Percentiles rank a stretch among this genome's conserved stretches.
These are phyloP conservation scores for Leptosomus discolor DNA, from an alignment of 2,113 vertebrate species.

Conservation along the genomic window DNA sequence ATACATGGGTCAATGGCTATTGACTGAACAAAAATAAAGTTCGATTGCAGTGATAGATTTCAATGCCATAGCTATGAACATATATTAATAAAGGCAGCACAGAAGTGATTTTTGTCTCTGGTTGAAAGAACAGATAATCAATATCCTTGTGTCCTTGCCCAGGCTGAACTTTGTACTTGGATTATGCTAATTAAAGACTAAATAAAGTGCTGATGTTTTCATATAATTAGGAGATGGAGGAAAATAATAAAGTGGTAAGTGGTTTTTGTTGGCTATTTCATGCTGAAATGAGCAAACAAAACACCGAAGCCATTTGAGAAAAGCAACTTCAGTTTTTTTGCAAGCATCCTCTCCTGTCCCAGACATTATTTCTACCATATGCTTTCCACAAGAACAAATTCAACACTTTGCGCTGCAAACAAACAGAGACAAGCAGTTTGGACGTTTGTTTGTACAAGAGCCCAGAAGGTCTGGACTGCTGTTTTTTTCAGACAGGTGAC, in stretches of 20 bases:
- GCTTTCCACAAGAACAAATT: neutral
- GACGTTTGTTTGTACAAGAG: neutral
- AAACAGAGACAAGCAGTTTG: neutral
- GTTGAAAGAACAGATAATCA: slow-evolving; percentile 62
- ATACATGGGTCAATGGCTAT: slow-evolving; percentile 62
- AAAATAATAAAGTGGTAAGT: neutral
- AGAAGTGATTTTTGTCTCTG: slow-evolving; percentile 59
- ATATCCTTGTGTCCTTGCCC: slow-evolving; percentile 51
- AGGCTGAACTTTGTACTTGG: slow-evolving; percentile 56
- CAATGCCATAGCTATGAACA: slow-evolving; percentile 44
- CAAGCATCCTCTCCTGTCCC: neutral
- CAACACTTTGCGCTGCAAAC: neutral
- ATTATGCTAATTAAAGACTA: slow-evolving; percentile 67
- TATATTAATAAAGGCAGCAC: slow-evolving; percentile 62
- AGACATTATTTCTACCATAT: neutral
- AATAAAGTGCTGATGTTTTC: slow-evolving; percentile 28
- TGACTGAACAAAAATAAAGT: slow-evolving; percentile 63
- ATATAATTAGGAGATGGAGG: slow-evolving; percentile 23
- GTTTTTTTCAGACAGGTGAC: neutral
- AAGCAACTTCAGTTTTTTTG: neutral
- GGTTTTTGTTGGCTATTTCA: neutral
- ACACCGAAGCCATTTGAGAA: neutral
- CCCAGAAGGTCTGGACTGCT: neutral
- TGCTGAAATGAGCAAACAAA: neutral
- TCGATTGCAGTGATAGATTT: slow-evolving; percentile 64